Evolutionary conservation across 2,888 invertebrate genomes (phyloP), one percentile per base, ranked within the genome.

Genomic region (Mycogona germanica): DNA sequence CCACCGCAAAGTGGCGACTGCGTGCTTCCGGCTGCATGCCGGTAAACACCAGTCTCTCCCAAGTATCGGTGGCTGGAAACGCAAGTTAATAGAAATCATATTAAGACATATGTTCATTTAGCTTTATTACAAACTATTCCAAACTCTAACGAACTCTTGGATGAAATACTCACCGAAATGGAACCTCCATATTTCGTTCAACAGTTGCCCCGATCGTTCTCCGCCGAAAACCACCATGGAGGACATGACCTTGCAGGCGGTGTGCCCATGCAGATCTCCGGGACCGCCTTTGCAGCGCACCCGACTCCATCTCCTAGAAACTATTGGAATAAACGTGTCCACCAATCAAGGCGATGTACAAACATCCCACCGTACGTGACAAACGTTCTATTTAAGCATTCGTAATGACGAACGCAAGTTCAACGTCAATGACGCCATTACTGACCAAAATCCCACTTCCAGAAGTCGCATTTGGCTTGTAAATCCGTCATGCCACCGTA

Each of bases 401-500:
- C n/a, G n/a, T n/a, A n/a, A n/a, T 35, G 73, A 72, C 60, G 80
- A 80, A 53, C 83, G 71, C 57, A 70, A 67, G 51, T 71, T 74
- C 85, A 85, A 86, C 52, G 14, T n/a, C n/a, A n/a, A n/a, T n/a
- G n/a, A n/a, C n/a, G n/a, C 35, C n/a, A 74, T 76, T 58, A 26
- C 47, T 47, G 3, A 81, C 81, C 72, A 58, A 82, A 81, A 68
- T 84, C 82, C 76, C 82, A 87, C 65, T 76, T 75, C 87, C 87
- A 87, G 57, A 87, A 79, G 69, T 87, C 87, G 55, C 74, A 73
- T 63, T 81, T 76, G 62, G 80, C 83, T 60, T 82, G 79, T 55
- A 91, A 76, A 73, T 88, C 87, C 58, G 82, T 82, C 82, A 85
- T 86, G 0, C 91, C 91, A 19, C 86, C 91, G 70, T 84, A 88